phyloP scores from a whole-genome alignment of 2,797 vertebrate species.

The Typhlichthys subterraneus region DNA sequence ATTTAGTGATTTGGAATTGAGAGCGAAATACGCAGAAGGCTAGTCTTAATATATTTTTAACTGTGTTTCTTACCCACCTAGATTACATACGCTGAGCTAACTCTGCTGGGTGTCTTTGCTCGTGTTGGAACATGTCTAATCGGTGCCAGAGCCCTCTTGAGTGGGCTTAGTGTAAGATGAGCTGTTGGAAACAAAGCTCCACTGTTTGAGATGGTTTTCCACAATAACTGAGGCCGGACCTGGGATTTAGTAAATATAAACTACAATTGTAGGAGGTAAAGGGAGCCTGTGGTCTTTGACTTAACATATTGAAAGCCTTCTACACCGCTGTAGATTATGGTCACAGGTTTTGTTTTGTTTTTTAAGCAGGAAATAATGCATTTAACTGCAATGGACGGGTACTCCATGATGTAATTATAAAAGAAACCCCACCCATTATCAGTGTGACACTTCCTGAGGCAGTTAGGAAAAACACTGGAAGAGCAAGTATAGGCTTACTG shows the following conservation, averaged over 20 bases:
- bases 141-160: constrained; percentile 32
- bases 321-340: no score
- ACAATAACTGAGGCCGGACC: constrained; percentile 47
- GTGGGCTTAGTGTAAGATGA: constrained; percentile 45
- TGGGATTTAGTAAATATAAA: not conserved
- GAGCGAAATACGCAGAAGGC: not conserved
- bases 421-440: not conserved
- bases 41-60: constrained; percentile 19
- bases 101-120: constrained; percentile 33
- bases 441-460: constrained; percentile 16
- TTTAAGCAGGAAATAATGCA: constrained; percentile 21
- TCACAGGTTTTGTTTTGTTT: constrained; percentile 27
- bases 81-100: constrained; percentile 29
- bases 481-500: constrained; percentile 28
- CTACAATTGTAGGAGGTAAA: constrained; percentile 33
- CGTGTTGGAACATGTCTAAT: constrained; percentile 54
- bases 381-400: no score
- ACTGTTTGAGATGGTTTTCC: constrained; percentile 31
- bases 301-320: not conserved
- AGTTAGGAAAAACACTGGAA: constrained; percentile 26
- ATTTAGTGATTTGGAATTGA: constrained; percentile 5
- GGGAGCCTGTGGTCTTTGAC: constrained; percentile 23
- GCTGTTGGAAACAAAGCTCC: constrained; percentile 52
- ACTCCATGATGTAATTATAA: constrained; percentile 34
- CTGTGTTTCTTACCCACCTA: constrained; percentile 25